These are phyloP conservation scores for Archivesica marissinica DNA, from an alignment of 1,140 invertebrate genomes.

Conservation along the genomic window DNA sequence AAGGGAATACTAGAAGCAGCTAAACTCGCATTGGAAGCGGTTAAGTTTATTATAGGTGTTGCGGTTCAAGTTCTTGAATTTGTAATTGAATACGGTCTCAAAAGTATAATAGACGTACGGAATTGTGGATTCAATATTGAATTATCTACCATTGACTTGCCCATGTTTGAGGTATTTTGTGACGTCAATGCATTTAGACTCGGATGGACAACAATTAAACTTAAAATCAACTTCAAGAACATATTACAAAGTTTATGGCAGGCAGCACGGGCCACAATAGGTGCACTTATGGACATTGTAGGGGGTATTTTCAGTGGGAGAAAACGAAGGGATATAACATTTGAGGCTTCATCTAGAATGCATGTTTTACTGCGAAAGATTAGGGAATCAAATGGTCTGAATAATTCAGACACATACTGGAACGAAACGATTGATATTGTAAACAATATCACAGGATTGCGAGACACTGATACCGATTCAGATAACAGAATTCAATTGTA, in stretches of 20 bases:
- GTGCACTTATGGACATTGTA: neutral
- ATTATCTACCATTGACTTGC: neutral
- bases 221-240: constrained; percentile 34
- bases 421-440: no score
- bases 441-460: no score
- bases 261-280: constrained; percentile 29
- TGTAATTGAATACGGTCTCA: constrained; percentile 31
- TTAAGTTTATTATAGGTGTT: constrained; percentile 29
- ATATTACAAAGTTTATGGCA: constrained; percentile 51
- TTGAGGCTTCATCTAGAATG: neutral
- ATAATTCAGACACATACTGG: no score
- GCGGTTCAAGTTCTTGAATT: constrained; percentile 28
- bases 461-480: no score
- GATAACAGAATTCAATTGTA: no score
- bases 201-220: constrained; percentile 9
- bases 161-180: constrained; percentile 10
- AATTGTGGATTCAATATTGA: constrained; percentile 53
- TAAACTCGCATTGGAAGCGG: constrained; percentile 21
- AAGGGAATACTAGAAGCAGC: constrained; percentile 35
- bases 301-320: neutral
- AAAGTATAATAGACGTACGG: constrained; percentile 33
- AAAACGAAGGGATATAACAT: constrained; percentile 18
- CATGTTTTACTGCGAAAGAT: no score
- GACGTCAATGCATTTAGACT: constrained; percentile 30
- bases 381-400: no score